phyloP scores from a whole-genome alignment of 2,797 vertebrate species.

The Halcyon leucocephala region DNA sequence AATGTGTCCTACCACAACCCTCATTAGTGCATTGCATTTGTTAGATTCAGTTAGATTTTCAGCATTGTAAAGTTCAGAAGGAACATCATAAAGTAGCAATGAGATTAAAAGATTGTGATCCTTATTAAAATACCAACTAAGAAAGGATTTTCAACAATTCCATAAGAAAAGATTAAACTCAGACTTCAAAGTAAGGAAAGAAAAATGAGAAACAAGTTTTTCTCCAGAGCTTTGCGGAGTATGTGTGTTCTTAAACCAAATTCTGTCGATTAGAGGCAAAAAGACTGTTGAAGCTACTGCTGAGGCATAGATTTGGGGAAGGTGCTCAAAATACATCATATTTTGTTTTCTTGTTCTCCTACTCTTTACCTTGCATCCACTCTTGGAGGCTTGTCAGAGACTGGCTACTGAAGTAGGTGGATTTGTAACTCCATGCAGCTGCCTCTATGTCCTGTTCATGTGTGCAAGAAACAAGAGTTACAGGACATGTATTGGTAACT shows the following conservation, averaged over 20 bases:
- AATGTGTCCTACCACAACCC: background rate
- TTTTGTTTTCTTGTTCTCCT: background rate
- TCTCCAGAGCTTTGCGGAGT: background rate
- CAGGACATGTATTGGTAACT: background rate
- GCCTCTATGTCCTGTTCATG: background rate
- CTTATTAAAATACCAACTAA: background rate
- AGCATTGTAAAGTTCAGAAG: background rate
- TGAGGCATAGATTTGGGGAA: background rate
- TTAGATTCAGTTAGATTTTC: background rate
- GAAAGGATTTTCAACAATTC: background rate
- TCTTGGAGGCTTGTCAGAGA: background rate
- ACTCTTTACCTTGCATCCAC: background rate
- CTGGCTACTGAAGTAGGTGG: background rate
- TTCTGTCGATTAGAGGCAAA: background rate
- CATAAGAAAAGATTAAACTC: background rate
- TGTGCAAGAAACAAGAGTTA: background rate
- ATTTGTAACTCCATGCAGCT: background rate
- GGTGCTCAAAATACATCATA: background rate
- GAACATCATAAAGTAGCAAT: background rate
- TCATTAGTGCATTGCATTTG: background rate
- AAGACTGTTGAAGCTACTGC: background rate
- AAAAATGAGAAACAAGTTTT: background rate
- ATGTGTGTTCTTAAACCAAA: background rate
- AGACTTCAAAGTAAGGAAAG: background rate
- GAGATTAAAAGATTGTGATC: background rate